Base-by-base conservation (phyloP, 2,888 invertebrate genomes). In the Drosophila robusta region DNA sequence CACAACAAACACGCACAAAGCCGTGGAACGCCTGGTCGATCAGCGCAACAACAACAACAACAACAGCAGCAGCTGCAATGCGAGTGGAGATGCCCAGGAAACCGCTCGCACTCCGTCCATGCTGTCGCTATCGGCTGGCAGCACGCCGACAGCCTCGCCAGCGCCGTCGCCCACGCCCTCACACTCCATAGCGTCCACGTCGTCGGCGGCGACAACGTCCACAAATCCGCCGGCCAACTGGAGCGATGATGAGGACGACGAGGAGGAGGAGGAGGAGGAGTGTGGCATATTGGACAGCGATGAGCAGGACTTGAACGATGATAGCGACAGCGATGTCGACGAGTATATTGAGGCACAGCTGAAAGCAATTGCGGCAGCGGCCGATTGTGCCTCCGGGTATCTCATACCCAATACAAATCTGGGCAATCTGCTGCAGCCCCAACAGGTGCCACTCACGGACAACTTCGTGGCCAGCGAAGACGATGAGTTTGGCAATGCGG, bases 401-500 rank as follows among this genome's bases (percentile, higher is more conserved):
- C 87, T 92, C 29, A 92, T 93, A 83, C 91, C 92, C 67, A 92
- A 92, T 58, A 92, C 92, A 44, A 93, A 91, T 80, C 90, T 92
- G 65, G 93, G 92, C 24, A 92, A 92, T 78, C 78, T 92, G 29
- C 75, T 92, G 51, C 92, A 92, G 72, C 86, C 92, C 14, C 92
- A 91, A 75, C 91, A 92, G 77, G 91, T 91, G 65, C 91, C 92
- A 70, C 86, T 92, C 67, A 92, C 91, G 36, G 92, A 92, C 70
- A 92, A 91, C 80, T 92, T 92, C 65, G 90, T 92, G 66, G 91
- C 91, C 69, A 91, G 91, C 79, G 92, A 92, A 75, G 90, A 91
- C 61, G 90, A 91, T 62, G 90, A 90, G 70, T 89, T 83, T 57
- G 89, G 72, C 36, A 52, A 46, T 16, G 56, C 49, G 0, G 34